These are phyloP conservation scores for Adineta ricciae DNA, from an alignment of 2,888 invertebrate genomes.

Conservation along the genomic window DNA sequence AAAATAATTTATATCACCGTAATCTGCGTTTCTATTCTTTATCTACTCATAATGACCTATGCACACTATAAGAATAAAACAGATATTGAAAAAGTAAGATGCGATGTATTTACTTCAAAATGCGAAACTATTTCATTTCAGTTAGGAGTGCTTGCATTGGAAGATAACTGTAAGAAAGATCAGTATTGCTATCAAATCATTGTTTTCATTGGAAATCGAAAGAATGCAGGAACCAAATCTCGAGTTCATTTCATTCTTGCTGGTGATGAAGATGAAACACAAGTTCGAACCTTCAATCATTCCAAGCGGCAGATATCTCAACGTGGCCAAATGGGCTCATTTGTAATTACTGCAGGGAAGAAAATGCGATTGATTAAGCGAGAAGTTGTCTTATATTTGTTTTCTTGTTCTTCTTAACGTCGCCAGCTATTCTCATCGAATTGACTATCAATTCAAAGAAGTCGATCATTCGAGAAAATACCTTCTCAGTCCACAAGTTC, in stretches of 20 bases:
- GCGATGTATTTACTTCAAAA: neutral
- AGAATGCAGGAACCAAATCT: conserved; percentile 47
- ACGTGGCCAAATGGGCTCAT: conserved; percentile 47
- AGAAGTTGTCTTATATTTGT: conserved; percentile 38
- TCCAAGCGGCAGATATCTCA: conserved; percentile 46
- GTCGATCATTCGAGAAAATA: conserved; percentile 46
- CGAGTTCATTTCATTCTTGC: conserved; percentile 39
- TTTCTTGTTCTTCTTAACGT: conserved; percentile 38
- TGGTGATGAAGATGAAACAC: conserved; percentile 39
- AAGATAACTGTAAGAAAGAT: neutral
- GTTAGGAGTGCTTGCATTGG: neutral
- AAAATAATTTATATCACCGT: conserved; percentile 51
- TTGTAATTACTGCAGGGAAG: conserved; percentile 47
- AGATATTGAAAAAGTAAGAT: conserved; percentile 46
- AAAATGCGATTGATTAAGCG: conserved; percentile 38
- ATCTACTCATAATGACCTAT: conserved; percentile 49
- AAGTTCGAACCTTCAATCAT: conserved; percentile 47
- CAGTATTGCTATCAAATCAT: neutral
- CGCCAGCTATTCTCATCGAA: conserved; percentile 44
- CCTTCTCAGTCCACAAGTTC: neutral
- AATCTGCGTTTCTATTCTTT: conserved; percentile 46
- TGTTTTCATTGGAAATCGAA: conserved; percentile 46
- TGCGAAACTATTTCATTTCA: conserved; percentile 30
- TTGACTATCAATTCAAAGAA: conserved; percentile 47
- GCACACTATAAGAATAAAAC: conserved; percentile 49